Evolutionary conservation across 2,888 invertebrate genomes (phyloP).

Genomic region (Protonemura montana): DNA sequence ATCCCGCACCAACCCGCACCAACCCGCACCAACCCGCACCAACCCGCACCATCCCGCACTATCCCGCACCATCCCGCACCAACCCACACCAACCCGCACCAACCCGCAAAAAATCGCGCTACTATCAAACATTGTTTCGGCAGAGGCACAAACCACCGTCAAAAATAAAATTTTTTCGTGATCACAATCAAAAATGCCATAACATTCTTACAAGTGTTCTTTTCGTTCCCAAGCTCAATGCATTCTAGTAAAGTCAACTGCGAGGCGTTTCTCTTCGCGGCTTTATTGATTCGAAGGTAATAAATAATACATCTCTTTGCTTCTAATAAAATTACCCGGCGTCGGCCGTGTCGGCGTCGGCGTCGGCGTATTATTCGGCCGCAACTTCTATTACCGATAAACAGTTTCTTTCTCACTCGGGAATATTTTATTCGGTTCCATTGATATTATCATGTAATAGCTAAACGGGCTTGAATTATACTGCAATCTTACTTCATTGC

Average conservation of each 20-base stretch:
- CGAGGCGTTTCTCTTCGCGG: not conserved
- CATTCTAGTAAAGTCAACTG: not conserved
- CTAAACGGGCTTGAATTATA: no score
- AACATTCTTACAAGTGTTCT: not conserved
- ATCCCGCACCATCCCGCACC: no score
- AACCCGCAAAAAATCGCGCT: not conserved
- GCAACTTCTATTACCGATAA: not conserved
- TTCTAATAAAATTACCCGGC: not conserved
- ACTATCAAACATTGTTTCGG: not conserved
- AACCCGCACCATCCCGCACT: no score
- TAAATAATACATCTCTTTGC: constrained; percentile 1
- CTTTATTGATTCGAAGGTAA: not conserved
- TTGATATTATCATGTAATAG: no score
- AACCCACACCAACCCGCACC: no score
- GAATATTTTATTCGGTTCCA: not conserved
- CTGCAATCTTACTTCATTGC: no score
- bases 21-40: no score
- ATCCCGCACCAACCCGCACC: no score
- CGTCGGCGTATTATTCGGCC: not conserved
- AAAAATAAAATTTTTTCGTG: not conserved
- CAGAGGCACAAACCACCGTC: not conserved
- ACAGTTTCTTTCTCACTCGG: not conserved
- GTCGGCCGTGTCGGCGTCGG: not conserved
- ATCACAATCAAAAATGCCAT: not conserved
- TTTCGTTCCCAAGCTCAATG: not conserved